Evolutionary conservation across 2,113 vertebrate genomes (phyloP).

Genomic region (Emydocephalus ijimae): DNA sequence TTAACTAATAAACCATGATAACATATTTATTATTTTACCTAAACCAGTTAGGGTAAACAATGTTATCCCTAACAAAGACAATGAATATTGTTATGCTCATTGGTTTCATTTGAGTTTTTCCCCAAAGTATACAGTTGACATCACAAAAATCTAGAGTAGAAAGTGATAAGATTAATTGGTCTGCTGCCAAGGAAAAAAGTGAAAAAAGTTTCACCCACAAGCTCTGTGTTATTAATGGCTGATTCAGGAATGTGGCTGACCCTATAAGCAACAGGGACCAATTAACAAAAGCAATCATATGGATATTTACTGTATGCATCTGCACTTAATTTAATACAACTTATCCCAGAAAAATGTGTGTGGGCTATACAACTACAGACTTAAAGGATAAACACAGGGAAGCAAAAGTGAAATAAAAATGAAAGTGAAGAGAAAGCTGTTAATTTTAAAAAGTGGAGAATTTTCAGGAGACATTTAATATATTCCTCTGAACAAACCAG

Average conservation of each 20-base stretch:
- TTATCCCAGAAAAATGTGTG: background rate
- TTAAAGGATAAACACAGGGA: background rate
- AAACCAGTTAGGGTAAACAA: no score
- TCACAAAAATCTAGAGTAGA: background rate
- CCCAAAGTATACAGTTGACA: background rate
- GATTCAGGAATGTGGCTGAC: background rate
- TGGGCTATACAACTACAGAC: background rate
- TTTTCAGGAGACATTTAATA: background rate
- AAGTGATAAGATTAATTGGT: background rate
- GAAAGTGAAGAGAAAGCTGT: background rate
- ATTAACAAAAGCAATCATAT: background rate
- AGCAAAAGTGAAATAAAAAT: background rate
- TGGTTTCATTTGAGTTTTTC: no score
- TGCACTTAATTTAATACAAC: background rate
- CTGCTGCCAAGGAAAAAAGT: background rate
- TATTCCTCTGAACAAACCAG: background rate
- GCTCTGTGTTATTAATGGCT: background rate
- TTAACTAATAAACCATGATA: no score
- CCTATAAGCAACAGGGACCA: background rate
- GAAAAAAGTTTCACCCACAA: background rate
- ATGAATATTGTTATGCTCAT: no score
- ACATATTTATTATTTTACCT: no score
- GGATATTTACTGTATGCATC: background rate
- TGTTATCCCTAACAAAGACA: no score
- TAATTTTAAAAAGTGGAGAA: background rate